Conservation (phyloP, 2,888 invertebrate species). For the Drosophila pseudotalamancana region DNA sequence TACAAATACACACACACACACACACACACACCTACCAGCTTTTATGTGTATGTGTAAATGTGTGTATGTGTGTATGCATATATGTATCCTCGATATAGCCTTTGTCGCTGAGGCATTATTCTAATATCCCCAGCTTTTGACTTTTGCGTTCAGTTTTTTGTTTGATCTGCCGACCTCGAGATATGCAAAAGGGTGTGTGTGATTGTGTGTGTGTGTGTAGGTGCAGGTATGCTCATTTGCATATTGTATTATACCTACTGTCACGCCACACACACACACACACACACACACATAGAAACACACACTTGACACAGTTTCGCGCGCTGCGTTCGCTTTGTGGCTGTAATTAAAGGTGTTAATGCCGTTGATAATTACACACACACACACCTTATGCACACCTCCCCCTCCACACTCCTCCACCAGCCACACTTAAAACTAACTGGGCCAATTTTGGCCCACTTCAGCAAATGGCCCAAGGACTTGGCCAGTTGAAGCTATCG, state of each 20-base stretch:
- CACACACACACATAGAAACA: not conserved
- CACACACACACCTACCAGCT: not conserved
- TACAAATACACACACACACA: slow-evolving; percentile 2
- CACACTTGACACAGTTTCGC: slow-evolving; percentile 63
- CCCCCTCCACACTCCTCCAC: not conserved
- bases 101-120: slow-evolving; percentile 66
- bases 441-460: slow-evolving; percentile 5
- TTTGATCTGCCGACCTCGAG: slow-evolving; percentile 52
- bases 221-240: slow-evolving; percentile 45
- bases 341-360: slow-evolving; percentile 78
- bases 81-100: slow-evolving; percentile 57
- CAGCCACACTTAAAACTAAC: not conserved
- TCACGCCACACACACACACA: not conserved
- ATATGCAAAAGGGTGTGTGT: slow-evolving; percentile 3
- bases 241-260: slow-evolving; percentile 44
- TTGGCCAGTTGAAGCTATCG: slow-evolving; percentile 44
- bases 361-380: slow-evolving; percentile 75
- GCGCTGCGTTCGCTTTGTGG: slow-evolving; percentile 41
- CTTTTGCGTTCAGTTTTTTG: slow-evolving; percentile 21
- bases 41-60: too few species aligned
- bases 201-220: not conserved
- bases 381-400: slow-evolving; percentile 30
- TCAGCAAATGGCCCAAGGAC: slow-evolving; percentile 4
- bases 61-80: slow-evolving; percentile 17
- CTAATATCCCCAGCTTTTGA: slow-evolving; percentile 58